phyloP scores from a whole-genome alignment of 2,113 vertebrate genomes.

The Dendrocopos noguchii region DNA sequence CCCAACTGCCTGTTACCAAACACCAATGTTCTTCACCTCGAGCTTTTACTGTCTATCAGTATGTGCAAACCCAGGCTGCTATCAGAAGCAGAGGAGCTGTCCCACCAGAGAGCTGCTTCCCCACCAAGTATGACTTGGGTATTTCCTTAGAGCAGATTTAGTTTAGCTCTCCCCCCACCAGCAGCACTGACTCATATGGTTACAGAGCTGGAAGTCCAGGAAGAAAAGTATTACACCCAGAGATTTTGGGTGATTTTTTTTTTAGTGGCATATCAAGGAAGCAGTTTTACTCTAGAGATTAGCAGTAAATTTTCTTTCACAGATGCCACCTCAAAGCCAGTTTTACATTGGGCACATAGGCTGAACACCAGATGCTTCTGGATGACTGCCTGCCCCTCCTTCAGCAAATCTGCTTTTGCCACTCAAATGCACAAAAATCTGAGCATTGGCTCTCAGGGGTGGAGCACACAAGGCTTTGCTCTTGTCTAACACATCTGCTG shows the following conservation, averaged over 20 bases:
- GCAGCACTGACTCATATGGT: constrained; percentile 27
- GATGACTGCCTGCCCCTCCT: background rate
- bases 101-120: background rate
- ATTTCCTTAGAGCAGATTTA: background rate
- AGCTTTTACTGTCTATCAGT: background rate
- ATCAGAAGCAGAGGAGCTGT: background rate
- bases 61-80: background rate
- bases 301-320: background rate
- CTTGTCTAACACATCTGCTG: background rate
- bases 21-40: background rate
- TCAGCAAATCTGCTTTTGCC: background rate
- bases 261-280: background rate
- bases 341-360: background rate
- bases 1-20: background rate
- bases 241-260: background rate
- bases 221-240: constrained; percentile 20
- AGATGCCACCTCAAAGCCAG: background rate
- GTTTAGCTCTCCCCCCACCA: constrained; percentile 11
- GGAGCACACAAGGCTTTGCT: constrained; percentile 5
- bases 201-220: background rate
- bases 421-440: background rate
- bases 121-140: background rate
- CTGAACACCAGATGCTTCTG: background rate
- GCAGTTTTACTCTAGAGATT: background rate
- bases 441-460: background rate